These are phyloP conservation scores for Cherax quadricarinatus DNA, from an alignment of 1,140 invertebrate species.

Conservation along the genomic window DNA sequence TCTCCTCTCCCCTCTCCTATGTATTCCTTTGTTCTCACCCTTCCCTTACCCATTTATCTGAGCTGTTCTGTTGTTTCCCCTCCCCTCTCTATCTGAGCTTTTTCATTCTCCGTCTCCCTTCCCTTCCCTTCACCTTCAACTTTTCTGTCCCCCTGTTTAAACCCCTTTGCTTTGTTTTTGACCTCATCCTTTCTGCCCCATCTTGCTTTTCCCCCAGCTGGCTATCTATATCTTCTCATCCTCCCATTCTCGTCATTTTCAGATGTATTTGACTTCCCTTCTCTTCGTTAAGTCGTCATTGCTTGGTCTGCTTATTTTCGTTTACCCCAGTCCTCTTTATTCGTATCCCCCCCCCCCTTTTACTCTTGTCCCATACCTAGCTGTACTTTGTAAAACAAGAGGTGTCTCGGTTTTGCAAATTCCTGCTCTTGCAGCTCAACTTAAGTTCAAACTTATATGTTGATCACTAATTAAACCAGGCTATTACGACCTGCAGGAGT, in stretches of 20 bases:
- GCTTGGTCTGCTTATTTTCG: too few relatives aligned
- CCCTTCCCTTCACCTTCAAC: background rate
- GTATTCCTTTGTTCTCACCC: background rate
- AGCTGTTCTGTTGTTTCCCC: background rate
- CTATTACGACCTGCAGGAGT: too few relatives aligned
- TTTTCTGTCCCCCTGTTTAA: background rate
- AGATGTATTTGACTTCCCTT: too few relatives aligned
- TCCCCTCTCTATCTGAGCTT: background rate
- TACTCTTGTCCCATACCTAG: too few relatives aligned
- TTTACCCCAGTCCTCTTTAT: too few relatives aligned
- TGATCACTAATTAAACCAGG: too few relatives aligned
- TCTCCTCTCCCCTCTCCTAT: background rate
- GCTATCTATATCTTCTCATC: background rate
- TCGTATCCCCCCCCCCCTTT: too few relatives aligned
- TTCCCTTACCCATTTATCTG: background rate
- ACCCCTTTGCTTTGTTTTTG: background rate
- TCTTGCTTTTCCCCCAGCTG: background rate
- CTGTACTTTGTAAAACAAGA: too few relatives aligned
- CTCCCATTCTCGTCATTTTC: background rate
- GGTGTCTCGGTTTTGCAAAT: too few relatives aligned
- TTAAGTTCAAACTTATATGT: too few relatives aligned
- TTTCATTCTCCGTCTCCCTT: background rate
- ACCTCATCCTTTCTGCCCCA: background rate
- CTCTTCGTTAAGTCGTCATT: too few relatives aligned
- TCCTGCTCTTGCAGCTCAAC: too few relatives aligned